Conservation (phyloP, 2,888 invertebrate genomes). For the Stenichneumon culpator region DNA sequence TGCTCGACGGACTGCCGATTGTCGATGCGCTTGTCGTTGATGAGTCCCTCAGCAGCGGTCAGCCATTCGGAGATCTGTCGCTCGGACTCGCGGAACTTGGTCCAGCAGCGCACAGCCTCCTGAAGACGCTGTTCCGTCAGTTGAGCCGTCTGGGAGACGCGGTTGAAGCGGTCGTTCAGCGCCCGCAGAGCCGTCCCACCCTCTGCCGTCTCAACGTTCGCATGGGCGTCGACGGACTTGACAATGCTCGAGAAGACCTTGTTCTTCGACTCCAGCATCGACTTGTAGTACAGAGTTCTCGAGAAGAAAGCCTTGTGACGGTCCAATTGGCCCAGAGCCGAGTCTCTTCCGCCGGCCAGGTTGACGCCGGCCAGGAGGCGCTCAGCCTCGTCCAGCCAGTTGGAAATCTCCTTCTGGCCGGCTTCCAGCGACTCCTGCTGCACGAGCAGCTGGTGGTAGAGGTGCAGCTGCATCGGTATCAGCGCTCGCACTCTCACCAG, state of each 20-base stretch:
- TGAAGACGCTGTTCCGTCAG: conserved; percentile 93
- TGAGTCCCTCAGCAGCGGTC: conserved; percentile 92
- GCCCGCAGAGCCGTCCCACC: conserved; percentile 91
- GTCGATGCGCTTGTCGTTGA: conserved; percentile 93
- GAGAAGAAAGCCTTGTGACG: conserved; percentile 95
- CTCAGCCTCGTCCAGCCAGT: conserved; percentile 95
- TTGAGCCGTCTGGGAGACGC: conserved; percentile 91
- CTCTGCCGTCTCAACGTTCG: conserved; percentile 91
- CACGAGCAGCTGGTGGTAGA: conserved; percentile 93
- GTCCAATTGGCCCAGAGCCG: conserved; percentile 91
- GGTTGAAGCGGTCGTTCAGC: conserved; percentile 93
- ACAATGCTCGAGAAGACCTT: conserved; percentile 96
- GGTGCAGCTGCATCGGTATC: conserved; percentile 93
- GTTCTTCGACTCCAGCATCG: conserved; percentile 97
- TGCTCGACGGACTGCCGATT: conserved; percentile 93
- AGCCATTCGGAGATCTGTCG: conserved; percentile 95
- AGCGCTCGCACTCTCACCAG: conserved; percentile 93
- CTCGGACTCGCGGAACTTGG: conserved; percentile 92
- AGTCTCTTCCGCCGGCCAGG: conserved; percentile 89
- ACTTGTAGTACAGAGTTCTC: conserved; percentile 95
- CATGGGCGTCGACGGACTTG: conserved; percentile 91
- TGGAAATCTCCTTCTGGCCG: conserved; percentile 94
- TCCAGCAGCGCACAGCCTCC: conserved; percentile 93
- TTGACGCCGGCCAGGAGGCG: conserved; percentile 88
- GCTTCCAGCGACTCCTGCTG: conserved; percentile 96